Conservation (phyloP, 2,888 invertebrate genomes). For the Thumatha senex region DNA sequence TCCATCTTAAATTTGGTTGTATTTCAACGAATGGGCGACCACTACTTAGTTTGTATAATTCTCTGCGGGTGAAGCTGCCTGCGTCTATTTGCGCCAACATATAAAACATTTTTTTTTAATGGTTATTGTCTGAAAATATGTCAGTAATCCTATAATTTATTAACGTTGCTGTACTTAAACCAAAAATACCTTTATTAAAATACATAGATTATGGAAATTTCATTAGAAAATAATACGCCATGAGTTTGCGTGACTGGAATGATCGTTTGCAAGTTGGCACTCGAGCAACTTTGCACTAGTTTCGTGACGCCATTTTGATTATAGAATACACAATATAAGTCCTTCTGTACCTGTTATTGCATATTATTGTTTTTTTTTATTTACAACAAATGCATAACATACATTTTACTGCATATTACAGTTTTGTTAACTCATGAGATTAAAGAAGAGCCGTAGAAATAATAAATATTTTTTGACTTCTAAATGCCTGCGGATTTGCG, state of each 20-base stretch:
- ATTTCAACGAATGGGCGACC: too few species aligned
- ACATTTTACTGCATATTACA: too few species aligned
- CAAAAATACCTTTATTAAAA: neutral
- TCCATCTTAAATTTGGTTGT: too few species aligned
- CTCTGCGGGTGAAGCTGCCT: too few species aligned
- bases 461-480: too few species aligned
- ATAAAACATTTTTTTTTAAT: too few species aligned
- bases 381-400: neutral
- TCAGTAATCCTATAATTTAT: neutral
- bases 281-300: neutral
- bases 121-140: too few species aligned
- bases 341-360: constrained; percentile 6
- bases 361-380: neutral
- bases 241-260: constrained; percentile 4
- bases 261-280: constrained; percentile 3
- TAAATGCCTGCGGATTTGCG: too few species aligned
- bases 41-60: too few species aligned
- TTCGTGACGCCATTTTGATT: constrained; percentile 5
- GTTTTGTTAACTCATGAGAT: too few species aligned
- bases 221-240: neutral
- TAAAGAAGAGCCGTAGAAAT: too few species aligned
- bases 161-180: neutral
- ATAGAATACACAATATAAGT: constrained; percentile 4
- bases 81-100: too few species aligned
- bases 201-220: neutral